Base-by-base conservation (phyloP, 1,140 invertebrate genomes). In the Daktulosphaira vitifoliae region DNA sequence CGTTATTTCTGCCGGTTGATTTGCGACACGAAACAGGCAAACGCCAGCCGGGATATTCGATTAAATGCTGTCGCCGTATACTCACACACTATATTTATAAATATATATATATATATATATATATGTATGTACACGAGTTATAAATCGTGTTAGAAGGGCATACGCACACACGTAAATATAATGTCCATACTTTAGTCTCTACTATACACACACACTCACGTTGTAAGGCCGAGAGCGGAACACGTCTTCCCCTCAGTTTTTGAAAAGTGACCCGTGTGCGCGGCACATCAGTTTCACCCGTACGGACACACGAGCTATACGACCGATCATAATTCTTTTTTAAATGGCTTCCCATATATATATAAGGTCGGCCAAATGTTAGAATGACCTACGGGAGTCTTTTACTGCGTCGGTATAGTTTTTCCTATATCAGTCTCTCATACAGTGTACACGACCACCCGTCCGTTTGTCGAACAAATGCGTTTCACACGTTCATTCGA, bases 1-100 rank as follows among this genome's bases (percentile, higher is more conserved):
- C 56, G 56, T 62, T 62, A 62, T 62, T 62, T 62, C 56, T 62
- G 56, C 54, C 54, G 54, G 54, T 46, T 62, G 54, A 46, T 62
- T 62, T 44, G 54, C 54, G 54, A 62, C 54, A 46, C 25, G 54
- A 16, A 44, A 44, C 53, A 25, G 53, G 18, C 33, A n/a, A 53
- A 26, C 9, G 11, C 18, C 33, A 6, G 29, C 11, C 29, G 29
- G 29, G 29, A 33, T 62, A 62, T 62, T 62, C 54, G 54, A 62
- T 62, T 44, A 62, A 62, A 62, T 39, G 20, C 54, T 22, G 23
- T 38, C 53, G 23, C 23, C 39, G 38, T 20, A 1, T 16, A 26
- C 22, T 4, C 15, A 33, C 29, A 33, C 5, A 33, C 11, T 6
- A 33, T 33, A 33, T 33, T 6, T 33, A 33, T 33, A 33, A 33